Conservation (phyloP, 2,797 vertebrate genomes). For the Sarcoramphus papa region DNA sequence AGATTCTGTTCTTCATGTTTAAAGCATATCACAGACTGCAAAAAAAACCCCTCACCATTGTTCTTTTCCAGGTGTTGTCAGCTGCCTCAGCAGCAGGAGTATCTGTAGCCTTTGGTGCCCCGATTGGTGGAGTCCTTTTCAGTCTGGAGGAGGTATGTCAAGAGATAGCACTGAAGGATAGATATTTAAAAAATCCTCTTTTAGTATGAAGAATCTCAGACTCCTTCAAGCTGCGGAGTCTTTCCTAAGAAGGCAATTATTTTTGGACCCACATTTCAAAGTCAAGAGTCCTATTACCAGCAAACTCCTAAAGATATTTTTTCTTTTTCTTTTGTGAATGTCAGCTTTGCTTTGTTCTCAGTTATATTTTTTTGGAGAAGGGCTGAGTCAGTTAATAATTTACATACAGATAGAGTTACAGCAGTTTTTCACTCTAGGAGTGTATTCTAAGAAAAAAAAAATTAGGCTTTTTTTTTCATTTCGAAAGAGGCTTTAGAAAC, state of each 20-base stretch:
- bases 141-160: slow-evolving; percentile 93
- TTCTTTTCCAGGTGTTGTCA: slow-evolving; percentile 86
- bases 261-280: neutral
- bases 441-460: neutral
- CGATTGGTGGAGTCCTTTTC: slow-evolving; percentile 97
- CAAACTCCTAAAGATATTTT: neutral
- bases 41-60: neutral
- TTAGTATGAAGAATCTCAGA: neutral
- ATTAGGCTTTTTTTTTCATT: neutral
- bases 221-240: neutral
- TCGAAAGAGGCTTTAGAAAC: neutral
- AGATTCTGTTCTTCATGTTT: neutral
- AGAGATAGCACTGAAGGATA: neutral
- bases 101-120: slow-evolving; percentile 96
- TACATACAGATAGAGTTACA: neutral
- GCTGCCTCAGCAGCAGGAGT: slow-evolving; percentile 97
- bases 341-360: neutral
- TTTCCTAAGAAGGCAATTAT: neutral
- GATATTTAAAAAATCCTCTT: neutral
- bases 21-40: neutral
- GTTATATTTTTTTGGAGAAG: neutral
- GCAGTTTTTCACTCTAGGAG: neutral
- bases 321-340: neutral
- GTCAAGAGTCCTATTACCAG: neutral
- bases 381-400: neutral